Percentiles rank a stretch among this genome's conserved stretches.
These are phyloP conservation scores for Gadopsis marmoratus DNA, from an alignment of 2,797 vertebrate species.

Conservation along the genomic window DNA sequence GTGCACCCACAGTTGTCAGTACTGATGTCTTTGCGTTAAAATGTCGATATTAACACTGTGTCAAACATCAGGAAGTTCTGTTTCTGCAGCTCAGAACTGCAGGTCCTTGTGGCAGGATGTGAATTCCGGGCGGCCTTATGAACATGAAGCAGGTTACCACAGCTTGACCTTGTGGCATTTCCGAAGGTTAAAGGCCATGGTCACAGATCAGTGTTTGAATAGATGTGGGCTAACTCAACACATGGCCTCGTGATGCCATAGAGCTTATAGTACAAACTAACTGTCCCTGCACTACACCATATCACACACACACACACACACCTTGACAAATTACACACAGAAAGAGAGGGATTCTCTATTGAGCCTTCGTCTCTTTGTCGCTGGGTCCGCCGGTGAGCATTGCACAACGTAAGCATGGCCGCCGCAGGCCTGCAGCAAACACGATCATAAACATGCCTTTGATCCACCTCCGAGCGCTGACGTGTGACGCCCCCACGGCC, in stretches of 20 bases:
- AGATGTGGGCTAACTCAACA: conserved; percentile 23
- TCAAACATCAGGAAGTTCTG: neutral
- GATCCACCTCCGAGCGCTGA: conserved; percentile 15
- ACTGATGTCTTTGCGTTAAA: neutral
- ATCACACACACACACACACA: neutral
- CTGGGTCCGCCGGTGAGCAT: neutral
- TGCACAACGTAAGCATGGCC: too few species aligned
- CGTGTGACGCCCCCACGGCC: conserved; percentile 33
- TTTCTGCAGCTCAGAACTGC: conserved; percentile 43
- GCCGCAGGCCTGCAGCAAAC: neutral
- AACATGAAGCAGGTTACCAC: conserved; percentile 29
- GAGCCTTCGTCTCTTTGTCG: neutral
- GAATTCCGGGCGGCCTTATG: neutral
- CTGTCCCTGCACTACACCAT: neutral
- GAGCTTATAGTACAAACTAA: conserved; percentile 44
- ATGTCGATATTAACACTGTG: neutral
- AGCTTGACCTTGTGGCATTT: conserved; percentile 37
- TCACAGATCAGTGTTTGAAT: conserved; percentile 8
- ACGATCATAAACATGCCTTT: neutral
- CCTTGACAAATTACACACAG: neutral
- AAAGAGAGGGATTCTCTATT: neutral
- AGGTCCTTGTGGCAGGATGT: neutral
- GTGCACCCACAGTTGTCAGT: conserved; percentile 10
- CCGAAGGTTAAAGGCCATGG: conserved; percentile 35
- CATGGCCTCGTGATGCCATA: neutral